A percentile compares a stretch with the other conserved stretches of the same genome.
Evolutionary conservation across 2,113 vertebrate genomes (phyloP).

Genomic region (Xyrauchen texanus): DNA sequence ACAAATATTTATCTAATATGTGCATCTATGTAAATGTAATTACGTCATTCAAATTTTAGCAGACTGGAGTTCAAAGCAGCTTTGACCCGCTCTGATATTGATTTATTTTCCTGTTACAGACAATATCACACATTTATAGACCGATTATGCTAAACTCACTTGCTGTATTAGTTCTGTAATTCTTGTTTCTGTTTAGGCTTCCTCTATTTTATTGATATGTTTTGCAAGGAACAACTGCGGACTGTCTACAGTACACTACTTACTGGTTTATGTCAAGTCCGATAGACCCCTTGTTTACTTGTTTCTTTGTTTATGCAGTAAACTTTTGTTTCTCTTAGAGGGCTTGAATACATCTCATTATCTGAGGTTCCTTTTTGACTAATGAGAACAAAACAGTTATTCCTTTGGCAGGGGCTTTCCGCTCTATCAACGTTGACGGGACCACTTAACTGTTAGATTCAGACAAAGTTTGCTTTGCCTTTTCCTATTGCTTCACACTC

Average conservation of each 20-base stretch:
- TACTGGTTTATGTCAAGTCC: not conserved
- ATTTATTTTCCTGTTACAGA: too few relatives aligned
- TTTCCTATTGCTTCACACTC: not conserved
- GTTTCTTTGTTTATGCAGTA: not conserved
- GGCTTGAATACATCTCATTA: not conserved
- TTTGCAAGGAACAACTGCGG: not conserved
- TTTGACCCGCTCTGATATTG: too few relatives aligned
- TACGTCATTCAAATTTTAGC: too few relatives aligned
- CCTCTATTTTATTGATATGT: too few relatives aligned
- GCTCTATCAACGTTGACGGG: not conserved
- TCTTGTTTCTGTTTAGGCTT: too few relatives aligned
- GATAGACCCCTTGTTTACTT: not conserved
- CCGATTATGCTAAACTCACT: too few relatives aligned
- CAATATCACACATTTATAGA: too few relatives aligned
- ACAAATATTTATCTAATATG: too few relatives aligned
- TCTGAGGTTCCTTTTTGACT: not conserved
- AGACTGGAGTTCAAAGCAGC: too few relatives aligned
- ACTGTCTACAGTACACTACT: conserved; percentile 4
- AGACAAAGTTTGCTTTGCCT: not conserved
- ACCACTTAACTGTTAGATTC: conserved; percentile 5
- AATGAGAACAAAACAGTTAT: not conserved
- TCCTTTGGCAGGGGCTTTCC: not conserved
- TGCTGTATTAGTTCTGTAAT: too few relatives aligned
- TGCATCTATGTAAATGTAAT: too few relatives aligned
- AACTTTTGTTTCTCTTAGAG: conserved; percentile 17